Percentiles rank a stretch among this genome's conserved stretches.
These are phyloP conservation scores for Nansenia antarctica DNA, from an alignment of 2,113 vertebrate species.

Conservation along the genomic window DNA sequence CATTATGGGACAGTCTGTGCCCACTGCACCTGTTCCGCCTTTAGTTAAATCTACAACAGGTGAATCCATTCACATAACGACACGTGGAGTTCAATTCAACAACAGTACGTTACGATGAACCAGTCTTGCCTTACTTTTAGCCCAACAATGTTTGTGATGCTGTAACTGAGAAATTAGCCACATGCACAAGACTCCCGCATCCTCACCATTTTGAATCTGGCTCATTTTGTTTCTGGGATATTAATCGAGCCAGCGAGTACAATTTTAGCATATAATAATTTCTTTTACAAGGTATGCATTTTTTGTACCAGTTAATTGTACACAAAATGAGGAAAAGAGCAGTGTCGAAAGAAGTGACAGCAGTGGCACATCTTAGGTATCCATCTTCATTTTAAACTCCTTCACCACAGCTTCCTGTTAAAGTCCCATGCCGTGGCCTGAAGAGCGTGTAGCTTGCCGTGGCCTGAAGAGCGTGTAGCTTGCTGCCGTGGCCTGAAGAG, in stretches of 20 bases:
- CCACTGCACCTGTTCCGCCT: neutral
- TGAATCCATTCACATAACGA: slow-evolving; percentile 26
- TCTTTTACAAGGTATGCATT: slow-evolving; percentile 53
- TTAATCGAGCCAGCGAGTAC: slow-evolving; percentile 22
- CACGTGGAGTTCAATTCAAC: slow-evolving; percentile 3
- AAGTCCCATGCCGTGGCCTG: neutral
- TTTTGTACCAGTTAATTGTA: slow-evolving; percentile 60
- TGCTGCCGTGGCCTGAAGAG: no score
- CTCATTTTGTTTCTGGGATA: slow-evolving; percentile 47
- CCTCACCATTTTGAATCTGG: slow-evolving; percentile 18
- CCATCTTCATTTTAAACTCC: slow-evolving; percentile 26
- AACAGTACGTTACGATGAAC: slow-evolving; percentile 19
- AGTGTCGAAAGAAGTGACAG: slow-evolving; percentile 45
- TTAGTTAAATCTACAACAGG: neutral
- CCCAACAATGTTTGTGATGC: neutral
- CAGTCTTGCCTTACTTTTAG: slow-evolving; percentile 17
- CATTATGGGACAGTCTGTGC: neutral
- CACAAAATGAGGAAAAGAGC: slow-evolving; percentile 15
- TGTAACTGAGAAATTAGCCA: slow-evolving; percentile 29
- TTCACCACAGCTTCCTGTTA: neutral
- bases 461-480: neutral
- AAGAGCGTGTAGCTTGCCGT: neutral
- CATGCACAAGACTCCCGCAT: slow-evolving; percentile 15
- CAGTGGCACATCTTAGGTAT: slow-evolving; percentile 52
- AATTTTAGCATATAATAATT: slow-evolving; percentile 38